These are phyloP conservation scores for Apostichopus californicus DNA, from an alignment of 35 echinoderm and acorn worm genomes.

Conservation along the genomic window DNA sequence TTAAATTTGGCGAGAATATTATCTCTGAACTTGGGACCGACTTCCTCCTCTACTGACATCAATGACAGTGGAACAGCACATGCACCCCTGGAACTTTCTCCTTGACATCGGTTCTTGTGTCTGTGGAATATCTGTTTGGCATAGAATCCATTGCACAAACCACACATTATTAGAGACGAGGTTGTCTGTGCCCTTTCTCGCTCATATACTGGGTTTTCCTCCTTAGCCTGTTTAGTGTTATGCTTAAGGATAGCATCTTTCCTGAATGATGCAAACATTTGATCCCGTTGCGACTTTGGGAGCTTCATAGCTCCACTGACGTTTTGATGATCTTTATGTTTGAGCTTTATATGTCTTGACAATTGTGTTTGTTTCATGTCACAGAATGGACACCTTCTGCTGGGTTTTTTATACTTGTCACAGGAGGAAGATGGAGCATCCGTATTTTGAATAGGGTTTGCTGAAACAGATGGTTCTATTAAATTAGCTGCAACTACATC, in stretches of 20 bases:
- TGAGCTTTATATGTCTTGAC: neutral
- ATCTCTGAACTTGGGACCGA: too few relatives aligned
- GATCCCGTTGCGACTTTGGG: neutral
- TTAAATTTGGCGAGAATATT: too few relatives aligned
- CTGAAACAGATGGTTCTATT: too few relatives aligned
- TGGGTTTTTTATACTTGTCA: constrained; percentile 9
- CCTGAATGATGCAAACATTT: neutral
- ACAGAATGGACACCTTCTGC: constrained; percentile 5
- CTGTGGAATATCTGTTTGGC: constrained; percentile 19
- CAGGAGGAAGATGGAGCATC: too few relatives aligned
- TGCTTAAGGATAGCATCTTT: constrained; percentile 14
- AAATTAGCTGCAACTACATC: too few relatives aligned
- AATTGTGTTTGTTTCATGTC: neutral
- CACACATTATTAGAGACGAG: constrained; percentile 42
- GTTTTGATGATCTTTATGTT: constrained; percentile 22
- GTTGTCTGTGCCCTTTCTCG: neutral
- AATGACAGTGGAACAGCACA: too few relatives aligned
- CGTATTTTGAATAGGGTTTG: too few relatives aligned
- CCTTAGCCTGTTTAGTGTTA: constrained; percentile 25
- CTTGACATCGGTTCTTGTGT: constrained; percentile 19
- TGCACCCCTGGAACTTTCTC: too few relatives aligned
- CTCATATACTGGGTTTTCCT: constrained; percentile 12
- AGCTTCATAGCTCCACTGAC: neutral
- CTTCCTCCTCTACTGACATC: too few relatives aligned
- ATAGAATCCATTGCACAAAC: constrained; percentile 45